Base-by-base conservation (phyloP, 2,797 vertebrate species). In the Cercopithecus petaurista region DNA sequence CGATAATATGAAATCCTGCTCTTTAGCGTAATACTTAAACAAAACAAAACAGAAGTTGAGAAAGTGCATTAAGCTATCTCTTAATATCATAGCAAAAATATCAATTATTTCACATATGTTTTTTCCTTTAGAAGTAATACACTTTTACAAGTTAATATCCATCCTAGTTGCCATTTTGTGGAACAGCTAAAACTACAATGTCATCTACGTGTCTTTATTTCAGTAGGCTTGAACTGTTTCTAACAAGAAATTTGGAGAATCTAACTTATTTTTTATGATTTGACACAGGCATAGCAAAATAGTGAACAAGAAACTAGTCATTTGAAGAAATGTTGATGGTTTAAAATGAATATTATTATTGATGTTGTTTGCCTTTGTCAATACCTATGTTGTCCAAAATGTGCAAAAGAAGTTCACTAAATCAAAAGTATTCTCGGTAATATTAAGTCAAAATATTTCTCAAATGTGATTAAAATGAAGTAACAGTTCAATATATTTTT, bases 381-480 rank as follows among this genome's bases (percentile, higher is more conserved):
- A 67, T 83, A 75, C 82, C 81, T 88, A 67, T 88, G 61, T 96
- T 98, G 95, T 90, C 85, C 64, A 96, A 77, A 81, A 77, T 50
- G 92, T 87, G 88, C 75, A 94, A 89, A 98, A 96, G 52, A 94
- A 98, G 84, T 97, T 98, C 98, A 96, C 50, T 43, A 98, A 98
- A 96, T 95, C 84, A 94, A 88, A 97, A 95, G 10, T 95, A 98
- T 98, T 97, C 95, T 95, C 96, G 96, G 61, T 96, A 97, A 90
- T 98, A 90, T 50, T 57, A 97, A 98, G 88, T 96, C 79, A 93
- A 91, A 98, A 97, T 97, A 97, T 98, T 98, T 92, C 88, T 98
- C 90, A 98, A 59, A 83, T 97, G 96, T 98, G 98, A 99, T 98
- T 98, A 98, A 98, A 98, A 98, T 88, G 82, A 98, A 98, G 97